Evolutionary conservation across 2,888 invertebrate species (phyloP), one percentile per base, ranked within the genome.

Genomic region (Geophilus truncorum): DNA sequence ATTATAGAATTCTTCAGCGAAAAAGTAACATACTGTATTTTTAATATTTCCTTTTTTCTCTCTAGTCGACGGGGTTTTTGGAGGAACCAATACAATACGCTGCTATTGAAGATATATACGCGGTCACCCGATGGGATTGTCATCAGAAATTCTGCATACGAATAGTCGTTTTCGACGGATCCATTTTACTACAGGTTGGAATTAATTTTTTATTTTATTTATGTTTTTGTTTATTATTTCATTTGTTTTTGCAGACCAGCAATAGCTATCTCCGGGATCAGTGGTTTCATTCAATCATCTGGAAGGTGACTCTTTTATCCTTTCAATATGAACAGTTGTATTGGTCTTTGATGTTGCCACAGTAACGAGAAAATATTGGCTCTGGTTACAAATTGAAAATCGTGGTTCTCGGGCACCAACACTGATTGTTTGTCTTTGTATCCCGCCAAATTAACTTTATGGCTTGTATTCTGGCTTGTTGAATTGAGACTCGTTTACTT

Each of bases 241-340:
- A n/a, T n/a, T n/a, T n/a, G n/a, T n/a, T n/a, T n/a, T 88, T 91
- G 77, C 90, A 93, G 92, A 92, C 93, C 40, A 92, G 91, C 85
- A 93, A 93, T 85, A 91, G 91, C 70, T 93, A 93, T 85, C 90
- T 92, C n/a, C 89, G 94, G 86, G 93, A 94, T 89, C 93, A 94
- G 87, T 94, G 93, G 93, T 91, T 91, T 83, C 91, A 93, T 86
- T 93, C 94, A 80, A 92, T 94, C 84, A 88, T 92, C 82, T 94
- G 93, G 93, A 91, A 91, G 90, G 93, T 93, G 87, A 88, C 89
- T 85, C 10, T 7, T 15, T 28, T 25, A 51, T 25, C 23, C 34
- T 79, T 1, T 70, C 12, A 23, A 4, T 70, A n/a, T 75, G n/a
- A 23, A 28, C 7, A 23, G 6, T 18, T 70, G 15, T 70, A 18